Percentiles rank a stretch among this genome's conserved stretches.
Evolutionary conservation across 2,797 vertebrate species (phyloP).

Genomic region (Hydrocynus forskahlii): DNA sequence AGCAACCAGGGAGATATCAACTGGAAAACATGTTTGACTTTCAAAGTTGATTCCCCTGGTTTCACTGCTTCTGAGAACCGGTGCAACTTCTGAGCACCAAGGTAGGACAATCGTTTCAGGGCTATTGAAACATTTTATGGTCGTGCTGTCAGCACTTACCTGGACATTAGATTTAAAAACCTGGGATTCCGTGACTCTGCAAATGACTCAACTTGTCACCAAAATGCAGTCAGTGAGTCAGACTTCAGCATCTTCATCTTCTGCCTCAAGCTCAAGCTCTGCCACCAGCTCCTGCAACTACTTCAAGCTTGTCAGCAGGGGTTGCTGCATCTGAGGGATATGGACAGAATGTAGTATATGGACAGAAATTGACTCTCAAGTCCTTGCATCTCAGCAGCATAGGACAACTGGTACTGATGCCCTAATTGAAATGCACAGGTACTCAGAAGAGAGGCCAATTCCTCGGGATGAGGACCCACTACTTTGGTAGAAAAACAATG

Average conservation of each 20-base stretch:
- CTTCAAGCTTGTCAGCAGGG: too few species aligned
- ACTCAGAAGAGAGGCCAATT: not conserved
- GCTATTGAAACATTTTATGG: constrained; percentile 17
- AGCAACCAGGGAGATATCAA: not conserved
- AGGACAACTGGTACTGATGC: not conserved
- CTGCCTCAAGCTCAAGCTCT: not conserved
- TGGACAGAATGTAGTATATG: too few species aligned
- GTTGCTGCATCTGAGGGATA: too few species aligned
- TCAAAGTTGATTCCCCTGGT: too few species aligned
- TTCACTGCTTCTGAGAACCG: too few species aligned
- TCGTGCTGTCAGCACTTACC: constrained; percentile 36
- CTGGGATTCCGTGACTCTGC: constrained; percentile 4
- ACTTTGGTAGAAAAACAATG: too few species aligned
- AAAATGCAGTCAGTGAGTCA: constrained; percentile 16
- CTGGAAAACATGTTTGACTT: not conserved
- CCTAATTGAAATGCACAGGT: constrained; percentile 4
- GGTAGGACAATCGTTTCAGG: too few species aligned
- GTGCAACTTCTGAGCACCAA: too few species aligned
- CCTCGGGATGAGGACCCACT: not conserved
- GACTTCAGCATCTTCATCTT: not conserved
- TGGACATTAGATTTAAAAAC: constrained; percentile 40
- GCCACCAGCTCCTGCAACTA: too few species aligned
- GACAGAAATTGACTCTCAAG: constrained; percentile 10
- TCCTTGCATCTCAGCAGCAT: constrained; percentile 28
- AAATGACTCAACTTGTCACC: not conserved